phyloP scores from a whole-genome alignment of 2,113 vertebrate species.

The Otolemur garnettii region DNA sequence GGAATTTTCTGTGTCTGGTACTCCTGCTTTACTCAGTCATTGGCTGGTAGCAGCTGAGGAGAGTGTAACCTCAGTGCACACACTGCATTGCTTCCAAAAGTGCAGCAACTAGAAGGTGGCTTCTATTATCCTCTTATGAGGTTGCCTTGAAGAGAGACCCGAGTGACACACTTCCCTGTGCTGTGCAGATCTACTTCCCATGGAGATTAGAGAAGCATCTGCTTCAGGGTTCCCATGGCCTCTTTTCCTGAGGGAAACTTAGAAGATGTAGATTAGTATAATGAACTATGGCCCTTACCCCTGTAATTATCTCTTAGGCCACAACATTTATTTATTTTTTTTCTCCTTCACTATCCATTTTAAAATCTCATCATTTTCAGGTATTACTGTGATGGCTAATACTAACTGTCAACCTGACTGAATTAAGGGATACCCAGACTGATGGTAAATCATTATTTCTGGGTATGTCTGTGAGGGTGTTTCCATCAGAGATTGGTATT shows the following conservation, averaged over 20 bases:
- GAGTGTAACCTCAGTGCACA: background rate
- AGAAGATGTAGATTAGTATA: background rate
- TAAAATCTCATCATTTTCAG: constrained; percentile 29
- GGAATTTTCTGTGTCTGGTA: background rate
- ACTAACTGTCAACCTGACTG: background rate
- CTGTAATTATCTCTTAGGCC: background rate
- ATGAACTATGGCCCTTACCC: background rate
- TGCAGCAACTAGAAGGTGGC: background rate
- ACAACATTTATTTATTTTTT: background rate
- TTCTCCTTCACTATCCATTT: background rate
- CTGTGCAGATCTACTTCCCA: background rate
- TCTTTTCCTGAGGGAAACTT: background rate
- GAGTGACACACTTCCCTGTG: background rate
- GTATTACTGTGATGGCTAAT: background rate
- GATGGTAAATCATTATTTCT: background rate
- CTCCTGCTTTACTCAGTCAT: background rate
- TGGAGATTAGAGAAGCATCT: background rate
- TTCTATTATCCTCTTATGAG: background rate
- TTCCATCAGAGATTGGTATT: background rate
- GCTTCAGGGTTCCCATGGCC: background rate
- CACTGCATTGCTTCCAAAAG: background rate
- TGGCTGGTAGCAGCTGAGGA: background rate
- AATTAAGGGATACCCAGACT: background rate
- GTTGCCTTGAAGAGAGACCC: background rate
- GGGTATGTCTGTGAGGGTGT: background rate